Conservation (phyloP, 2,113 vertebrate genomes). For the Elaphurus davidianus region DNA sequence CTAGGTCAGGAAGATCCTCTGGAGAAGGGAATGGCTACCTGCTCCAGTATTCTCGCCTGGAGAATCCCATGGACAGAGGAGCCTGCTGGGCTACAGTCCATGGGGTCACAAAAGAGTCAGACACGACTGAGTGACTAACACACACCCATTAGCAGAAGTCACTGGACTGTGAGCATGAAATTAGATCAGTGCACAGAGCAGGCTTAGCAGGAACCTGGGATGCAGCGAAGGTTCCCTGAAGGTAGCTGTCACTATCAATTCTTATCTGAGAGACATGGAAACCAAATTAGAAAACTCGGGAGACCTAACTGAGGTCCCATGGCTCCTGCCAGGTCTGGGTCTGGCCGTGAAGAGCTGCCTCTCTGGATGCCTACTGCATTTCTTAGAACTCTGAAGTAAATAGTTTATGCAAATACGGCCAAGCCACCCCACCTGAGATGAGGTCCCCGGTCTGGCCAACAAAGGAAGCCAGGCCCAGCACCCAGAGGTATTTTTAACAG, state of each 20-base stretch:
- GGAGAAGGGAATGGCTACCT: not conserved
- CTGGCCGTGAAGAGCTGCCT: not conserved
- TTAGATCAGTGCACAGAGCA: accelerated
- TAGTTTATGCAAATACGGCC: conserved; percentile 61
- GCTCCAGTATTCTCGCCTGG: not conserved
- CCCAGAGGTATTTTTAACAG: conserved; percentile 22
- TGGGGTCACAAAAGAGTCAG: not conserved
- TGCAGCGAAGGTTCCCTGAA: accelerated
- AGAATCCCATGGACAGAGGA: not conserved
- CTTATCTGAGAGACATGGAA: not conserved
- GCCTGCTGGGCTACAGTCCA: not conserved
- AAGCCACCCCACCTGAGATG: conserved; percentile 32
- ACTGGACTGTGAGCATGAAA: accelerated
- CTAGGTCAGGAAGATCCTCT: not conserved
- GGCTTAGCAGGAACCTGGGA: not conserved
- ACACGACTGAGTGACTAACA: not conserved
- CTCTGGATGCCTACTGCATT: not conserved
- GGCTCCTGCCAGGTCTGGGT: not conserved
- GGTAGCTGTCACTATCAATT: accelerated
- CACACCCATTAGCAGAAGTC: not conserved
- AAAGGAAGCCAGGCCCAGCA: conserved; percentile 51
- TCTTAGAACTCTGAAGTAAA: not conserved
- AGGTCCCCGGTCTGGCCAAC: conserved; percentile 44
- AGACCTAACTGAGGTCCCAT: not conserved
- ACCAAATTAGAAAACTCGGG: not conserved